These are phyloP conservation scores for Mormyrus lacerda DNA, from an alignment of 2,113 vertebrate genomes.

Conservation along the genomic window DNA sequence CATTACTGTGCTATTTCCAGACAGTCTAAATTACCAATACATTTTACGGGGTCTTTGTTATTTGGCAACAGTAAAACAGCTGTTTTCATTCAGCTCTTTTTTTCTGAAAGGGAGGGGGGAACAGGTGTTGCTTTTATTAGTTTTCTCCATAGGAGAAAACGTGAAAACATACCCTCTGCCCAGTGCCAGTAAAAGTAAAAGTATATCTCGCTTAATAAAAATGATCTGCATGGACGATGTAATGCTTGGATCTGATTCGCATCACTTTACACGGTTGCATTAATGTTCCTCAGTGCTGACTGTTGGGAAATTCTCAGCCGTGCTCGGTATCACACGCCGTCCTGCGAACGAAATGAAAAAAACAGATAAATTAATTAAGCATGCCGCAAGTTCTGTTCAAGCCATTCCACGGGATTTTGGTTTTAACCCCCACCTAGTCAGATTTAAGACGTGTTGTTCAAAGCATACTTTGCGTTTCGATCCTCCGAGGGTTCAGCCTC, in stretches of 20 bases:
- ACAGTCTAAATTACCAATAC: conserved; percentile 8
- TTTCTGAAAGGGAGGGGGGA: neutral
- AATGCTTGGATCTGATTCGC: conserved; percentile 34
- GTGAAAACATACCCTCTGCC: conserved; percentile 54
- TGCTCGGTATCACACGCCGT: neutral
- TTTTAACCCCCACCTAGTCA: neutral
- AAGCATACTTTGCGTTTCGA: neutral
- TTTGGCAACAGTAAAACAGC: conserved; percentile 9
- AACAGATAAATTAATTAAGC: neutral
- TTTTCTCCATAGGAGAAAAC: conserved; percentile 43
- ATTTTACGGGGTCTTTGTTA: conserved; percentile 16
- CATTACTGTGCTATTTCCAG: conserved; percentile 6
- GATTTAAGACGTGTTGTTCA: neutral
- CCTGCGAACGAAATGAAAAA: neutral
- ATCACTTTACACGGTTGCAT: conserved; percentile 27
- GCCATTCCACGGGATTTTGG: neutral
- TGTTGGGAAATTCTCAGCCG: conserved; percentile 24
- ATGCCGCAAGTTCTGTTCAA: neutral
- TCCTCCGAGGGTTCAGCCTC: neutral
- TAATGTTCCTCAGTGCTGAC: conserved; percentile 25
- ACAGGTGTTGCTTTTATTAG: conserved; percentile 54
- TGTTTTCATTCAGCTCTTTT: conserved; percentile 10
- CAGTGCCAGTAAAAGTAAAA: conserved; percentile 43
- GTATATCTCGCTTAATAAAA: conserved; percentile 21
- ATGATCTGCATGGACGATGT: conserved; percentile 25